Evolutionary conservation across 2,113 vertebrate species (phyloP), one percentile per base, ranked within the genome.

Genomic region (Oenanthe melanoleuca): DNA sequence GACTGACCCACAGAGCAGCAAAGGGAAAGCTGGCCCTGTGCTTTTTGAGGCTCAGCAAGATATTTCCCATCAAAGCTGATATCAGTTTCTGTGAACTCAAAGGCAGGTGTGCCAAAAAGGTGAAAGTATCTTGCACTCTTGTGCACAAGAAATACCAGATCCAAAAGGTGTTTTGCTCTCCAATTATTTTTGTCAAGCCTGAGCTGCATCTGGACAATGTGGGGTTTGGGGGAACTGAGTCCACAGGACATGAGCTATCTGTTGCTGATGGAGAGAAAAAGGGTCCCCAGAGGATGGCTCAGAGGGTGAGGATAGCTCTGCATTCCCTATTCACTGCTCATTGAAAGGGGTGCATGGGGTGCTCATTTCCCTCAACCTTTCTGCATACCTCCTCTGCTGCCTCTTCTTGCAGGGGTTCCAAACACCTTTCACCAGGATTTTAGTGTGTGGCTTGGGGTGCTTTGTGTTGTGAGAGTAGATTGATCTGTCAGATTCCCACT

Each of bases 11-110:
- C 14, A 29, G 45, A 84, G 42, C 40, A 83, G 72, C 74, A 89
- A 57, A 89, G 63, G 53, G 47, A 70, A 73, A 59, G 28, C 26
- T 42, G 57, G 24, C 26, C 34, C 47, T 37, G 10, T 14, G 56
- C 55, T 82, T 95, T 87, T 44, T 71, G 80, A 83, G 74, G 64
- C 67, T 89, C 20, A 7, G 42, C 66, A 78, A 44, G 28, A 5
- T 74, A 13, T 24, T 88, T 92, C 91, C 84, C 59, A 69, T 96
- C 91, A 93, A 93, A 95, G 90, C 70, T 75, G 87, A 40, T 57
- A 80, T 91, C 71, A 44, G 22, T 59, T 89, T 53, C 80, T 83
- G 59, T 66, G 52, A 88, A n/a, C 26, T 74, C 42, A 80, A 88
- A 92, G 49, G 55, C 53, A 90, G 28, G 33, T 33, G 59, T 88